These are phyloP conservation scores for Hydrozoanthus gracilis DNA, from an alignment of 92 coral and sea anemone species.

Conservation along the genomic window DNA sequence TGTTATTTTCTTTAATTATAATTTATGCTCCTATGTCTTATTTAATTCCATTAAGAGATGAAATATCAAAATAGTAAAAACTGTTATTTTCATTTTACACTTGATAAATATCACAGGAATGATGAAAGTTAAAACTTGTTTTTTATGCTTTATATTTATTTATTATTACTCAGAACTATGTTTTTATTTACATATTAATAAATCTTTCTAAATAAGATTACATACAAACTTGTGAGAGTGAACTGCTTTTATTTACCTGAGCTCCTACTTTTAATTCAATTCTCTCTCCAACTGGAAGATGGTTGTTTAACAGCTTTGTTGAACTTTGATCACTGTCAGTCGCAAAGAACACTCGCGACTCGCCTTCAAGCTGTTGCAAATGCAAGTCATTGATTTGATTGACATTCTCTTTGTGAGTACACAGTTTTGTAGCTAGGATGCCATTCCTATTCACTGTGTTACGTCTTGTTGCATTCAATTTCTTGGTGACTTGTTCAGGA, in stretches of 20 bases:
- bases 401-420: conserved; percentile 97
- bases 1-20: no score
- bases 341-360: conserved; percentile 74
- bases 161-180: no score
- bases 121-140: no score
- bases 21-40: no score
- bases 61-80: no score
- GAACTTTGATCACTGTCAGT: conserved; percentile 83
- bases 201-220: no score
- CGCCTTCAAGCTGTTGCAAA: conserved; percentile 72
- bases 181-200: no score
- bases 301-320: conserved; percentile 69
- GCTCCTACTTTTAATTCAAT: conserved; percentile 93
- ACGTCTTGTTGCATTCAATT: conserved; percentile 75
- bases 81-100: no score
- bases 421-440: conserved; percentile 88
- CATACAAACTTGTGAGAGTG: neutral
- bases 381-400: conserved; percentile 95
- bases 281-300: conserved; percentile 83
- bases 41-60: no score
- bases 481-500: conserved; percentile 75
- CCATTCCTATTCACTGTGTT: conserved; percentile 82
- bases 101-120: no score
- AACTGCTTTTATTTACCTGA: conserved; percentile 62
- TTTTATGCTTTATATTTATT: no score